Evolutionary conservation across 2,797 vertebrate genomes (phyloP).

Genomic region (Sciaenops ocellatus): DNA sequence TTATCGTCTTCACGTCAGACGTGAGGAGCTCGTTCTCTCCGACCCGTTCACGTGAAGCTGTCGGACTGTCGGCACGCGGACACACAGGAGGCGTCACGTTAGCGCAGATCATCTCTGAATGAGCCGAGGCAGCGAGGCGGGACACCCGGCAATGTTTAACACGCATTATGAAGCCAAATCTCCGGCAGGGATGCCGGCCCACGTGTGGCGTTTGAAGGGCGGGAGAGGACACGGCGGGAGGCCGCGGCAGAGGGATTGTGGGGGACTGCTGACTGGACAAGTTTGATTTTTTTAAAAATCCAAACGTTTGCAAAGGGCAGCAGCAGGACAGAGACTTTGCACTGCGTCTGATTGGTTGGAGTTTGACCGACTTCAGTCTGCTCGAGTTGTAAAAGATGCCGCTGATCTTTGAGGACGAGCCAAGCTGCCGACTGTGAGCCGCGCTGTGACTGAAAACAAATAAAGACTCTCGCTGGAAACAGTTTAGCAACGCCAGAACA

Average conservation of each 20-base stretch:
- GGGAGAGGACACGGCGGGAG: conserved; percentile 62
- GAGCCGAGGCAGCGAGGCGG: neutral
- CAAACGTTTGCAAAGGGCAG: conserved; percentile 38
- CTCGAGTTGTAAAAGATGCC: neutral
- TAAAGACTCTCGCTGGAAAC: neutral
- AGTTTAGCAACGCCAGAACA: neutral
- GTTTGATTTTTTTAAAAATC: conserved; percentile 23
- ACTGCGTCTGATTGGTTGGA: neutral
- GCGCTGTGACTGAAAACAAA: neutral
- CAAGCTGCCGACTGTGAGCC: neutral
- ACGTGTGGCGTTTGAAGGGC: conserved; percentile 63
- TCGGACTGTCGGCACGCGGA: no score
- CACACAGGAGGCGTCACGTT: conserved; percentile 33
- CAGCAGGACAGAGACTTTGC: conserved; percentile 11
- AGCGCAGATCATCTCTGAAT: conserved; percentile 8
- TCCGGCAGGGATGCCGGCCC: conserved; percentile 30
- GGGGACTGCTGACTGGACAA: conserved; percentile 57
- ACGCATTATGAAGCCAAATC: conserved; percentile 39
- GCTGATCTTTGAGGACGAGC: no score
- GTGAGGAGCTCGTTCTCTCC: neutral
- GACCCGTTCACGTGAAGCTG: no score
- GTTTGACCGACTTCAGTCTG: neutral
- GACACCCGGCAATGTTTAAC: conserved; percentile 41
- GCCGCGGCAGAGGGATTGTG: neutral
- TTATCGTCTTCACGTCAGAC: no score